Evolutionary conservation across 2,797 vertebrate species (phyloP).

Genomic region (Myotis vivesi): DNA sequence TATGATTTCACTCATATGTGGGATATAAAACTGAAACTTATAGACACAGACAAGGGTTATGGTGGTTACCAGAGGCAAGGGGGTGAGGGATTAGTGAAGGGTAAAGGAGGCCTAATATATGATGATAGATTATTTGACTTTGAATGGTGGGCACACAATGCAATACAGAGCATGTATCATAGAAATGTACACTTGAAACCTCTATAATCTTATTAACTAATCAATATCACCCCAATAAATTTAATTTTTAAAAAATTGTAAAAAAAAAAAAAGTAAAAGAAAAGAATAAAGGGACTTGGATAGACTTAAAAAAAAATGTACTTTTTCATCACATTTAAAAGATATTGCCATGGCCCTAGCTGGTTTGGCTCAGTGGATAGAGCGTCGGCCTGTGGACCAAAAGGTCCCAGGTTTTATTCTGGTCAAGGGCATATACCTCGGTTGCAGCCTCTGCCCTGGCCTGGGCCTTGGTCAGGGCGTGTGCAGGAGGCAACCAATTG

Average conservation of each 20-base stretch:
- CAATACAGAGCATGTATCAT: background rate
- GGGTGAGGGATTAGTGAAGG: background rate
- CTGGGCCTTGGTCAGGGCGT: too few relatives aligned
- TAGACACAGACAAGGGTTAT: background rate
- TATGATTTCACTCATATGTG: background rate
- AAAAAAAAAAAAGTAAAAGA: background rate
- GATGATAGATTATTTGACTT: background rate
- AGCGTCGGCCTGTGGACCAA: too few relatives aligned
- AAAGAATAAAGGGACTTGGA: background rate
- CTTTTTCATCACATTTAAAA: background rate
- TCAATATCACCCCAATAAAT: background rate
- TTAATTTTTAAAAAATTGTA: background rate
- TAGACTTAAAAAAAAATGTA: background rate
- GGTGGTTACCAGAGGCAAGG: background rate
- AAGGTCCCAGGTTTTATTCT: too few relatives aligned
- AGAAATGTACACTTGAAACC: background rate
- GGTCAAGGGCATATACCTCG: too few relatives aligned
- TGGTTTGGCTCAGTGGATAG: too few relatives aligned
- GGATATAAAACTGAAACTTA: background rate
- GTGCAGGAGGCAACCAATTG: too few relatives aligned
- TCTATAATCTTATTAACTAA: background rate
- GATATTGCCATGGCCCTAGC: too few relatives aligned
- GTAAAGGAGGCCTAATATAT: background rate
- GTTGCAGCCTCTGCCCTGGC: too few relatives aligned
- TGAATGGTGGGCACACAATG: background rate